Evolutionary conservation across 1,140 invertebrate species (phyloP).

Genomic region (Drosophila orena): DNA sequence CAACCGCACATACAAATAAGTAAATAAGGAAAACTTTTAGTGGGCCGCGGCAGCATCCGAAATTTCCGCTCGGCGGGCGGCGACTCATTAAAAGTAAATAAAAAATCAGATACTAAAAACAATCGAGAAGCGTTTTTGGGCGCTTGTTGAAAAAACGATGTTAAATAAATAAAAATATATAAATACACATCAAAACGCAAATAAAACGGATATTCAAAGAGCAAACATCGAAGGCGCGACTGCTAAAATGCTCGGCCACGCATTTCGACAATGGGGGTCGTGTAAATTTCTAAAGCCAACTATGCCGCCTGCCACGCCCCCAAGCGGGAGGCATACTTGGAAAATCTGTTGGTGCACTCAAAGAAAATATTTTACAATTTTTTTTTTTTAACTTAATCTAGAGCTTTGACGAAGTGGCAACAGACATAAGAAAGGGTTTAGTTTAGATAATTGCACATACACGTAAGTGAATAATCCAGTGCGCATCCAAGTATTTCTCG

Average conservation of each 20-base stretch:
- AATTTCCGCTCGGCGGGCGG: conserved; percentile 40
- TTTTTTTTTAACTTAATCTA: no score
- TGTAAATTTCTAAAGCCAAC: conserved; percentile 78
- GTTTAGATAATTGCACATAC: no score
- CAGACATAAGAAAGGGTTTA: no score
- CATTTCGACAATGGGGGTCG: conserved; percentile 45
- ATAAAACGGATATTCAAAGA: conserved; percentile 57
- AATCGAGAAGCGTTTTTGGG: conserved; percentile 60
- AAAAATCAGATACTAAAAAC: conserved; percentile 77
- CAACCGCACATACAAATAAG: conserved; percentile 14
- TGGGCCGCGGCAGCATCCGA: conserved; percentile 30
- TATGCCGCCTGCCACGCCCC: conserved; percentile 56
- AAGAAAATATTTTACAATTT: no score
- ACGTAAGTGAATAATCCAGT: no score
- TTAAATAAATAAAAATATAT: conserved; percentile 76
- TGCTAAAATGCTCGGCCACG: conserved; percentile 41
- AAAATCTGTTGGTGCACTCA: no score
- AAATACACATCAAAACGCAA: conserved; percentile 54
- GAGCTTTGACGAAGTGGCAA: no score
- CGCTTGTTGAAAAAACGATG: conserved; percentile 79
- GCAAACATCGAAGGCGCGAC: conserved; percentile 57
- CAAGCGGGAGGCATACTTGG: neutral
- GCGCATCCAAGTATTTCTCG: neutral
- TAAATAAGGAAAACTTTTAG: conserved; percentile 31
- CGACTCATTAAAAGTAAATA: conserved; percentile 80